Conservation (phyloP, 1,140 invertebrate genomes). For the Batillaria attramentaria region DNA sequence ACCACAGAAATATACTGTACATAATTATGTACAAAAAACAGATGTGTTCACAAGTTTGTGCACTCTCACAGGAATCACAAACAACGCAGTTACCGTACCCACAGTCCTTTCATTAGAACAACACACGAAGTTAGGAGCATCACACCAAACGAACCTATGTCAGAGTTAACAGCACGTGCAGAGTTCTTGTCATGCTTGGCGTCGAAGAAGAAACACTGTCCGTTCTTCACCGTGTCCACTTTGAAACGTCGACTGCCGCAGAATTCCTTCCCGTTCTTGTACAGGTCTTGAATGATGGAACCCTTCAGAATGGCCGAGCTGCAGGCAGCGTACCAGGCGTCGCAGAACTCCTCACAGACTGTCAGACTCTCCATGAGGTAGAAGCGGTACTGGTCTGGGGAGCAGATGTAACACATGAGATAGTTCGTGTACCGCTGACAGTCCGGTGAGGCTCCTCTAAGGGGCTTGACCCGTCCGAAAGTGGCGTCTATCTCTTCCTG, state of each 20-base stretch:
- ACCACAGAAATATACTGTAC: too few species aligned
- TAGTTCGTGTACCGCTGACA: slow-evolving; percentile 71
- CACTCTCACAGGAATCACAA: neutral
- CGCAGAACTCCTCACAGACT: slow-evolving; percentile 70
- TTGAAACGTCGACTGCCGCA: slow-evolving; percentile 68
- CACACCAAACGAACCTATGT: neutral
- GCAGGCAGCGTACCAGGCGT: slow-evolving; percentile 65
- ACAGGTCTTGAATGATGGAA: slow-evolving; percentile 65
- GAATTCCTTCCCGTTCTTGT: slow-evolving; percentile 66
- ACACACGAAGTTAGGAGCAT: neutral
- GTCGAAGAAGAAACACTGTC: slow-evolving; percentile 67
- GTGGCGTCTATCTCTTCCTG: slow-evolving; percentile 71
- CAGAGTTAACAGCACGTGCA: neutral
- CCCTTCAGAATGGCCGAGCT: slow-evolving; percentile 62
- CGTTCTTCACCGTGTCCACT: slow-evolving; percentile 51
- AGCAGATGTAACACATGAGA: slow-evolving; percentile 73
- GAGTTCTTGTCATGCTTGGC: slow-evolving; percentile 42
- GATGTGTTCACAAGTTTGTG: neutral
- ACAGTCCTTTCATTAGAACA: neutral
- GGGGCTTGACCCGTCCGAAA: slow-evolving; percentile 69
- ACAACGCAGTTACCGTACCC: neutral
- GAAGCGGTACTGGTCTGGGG: slow-evolving; percentile 69
- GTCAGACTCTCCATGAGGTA: slow-evolving; percentile 68
- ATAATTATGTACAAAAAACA: too few species aligned
- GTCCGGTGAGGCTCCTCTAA: slow-evolving; percentile 66